These are phyloP conservation scores for Halcyon chelicuti DNA, from an alignment of 2,797 vertebrate genomes.

Conservation along the genomic window DNA sequence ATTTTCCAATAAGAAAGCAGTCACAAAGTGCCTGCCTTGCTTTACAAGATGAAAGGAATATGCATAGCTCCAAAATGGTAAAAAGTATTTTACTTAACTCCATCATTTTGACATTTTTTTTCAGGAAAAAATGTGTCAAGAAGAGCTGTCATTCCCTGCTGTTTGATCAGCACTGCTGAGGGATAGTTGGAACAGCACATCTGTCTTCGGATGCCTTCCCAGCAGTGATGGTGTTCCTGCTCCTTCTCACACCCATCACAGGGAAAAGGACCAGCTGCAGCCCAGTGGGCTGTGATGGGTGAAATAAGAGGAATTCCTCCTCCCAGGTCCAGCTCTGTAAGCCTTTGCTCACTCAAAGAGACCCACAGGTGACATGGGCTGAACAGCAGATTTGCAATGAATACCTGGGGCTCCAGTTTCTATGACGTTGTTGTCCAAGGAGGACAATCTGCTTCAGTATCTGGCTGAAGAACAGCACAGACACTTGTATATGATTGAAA, in stretches of 20 bases:
- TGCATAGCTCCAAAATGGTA: neutral
- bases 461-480: neutral
- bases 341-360: neutral
- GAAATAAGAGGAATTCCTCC: neutral
- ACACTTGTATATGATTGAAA: neutral
- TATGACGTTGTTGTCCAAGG: neutral
- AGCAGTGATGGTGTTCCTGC: neutral
- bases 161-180: neutral
- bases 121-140: neutral
- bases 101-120: neutral
- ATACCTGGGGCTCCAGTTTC: neutral
- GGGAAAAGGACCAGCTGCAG: neutral
- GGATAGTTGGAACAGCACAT: neutral
- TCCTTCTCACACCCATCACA: neutral
- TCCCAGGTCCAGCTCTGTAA: neutral
- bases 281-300: neutral
- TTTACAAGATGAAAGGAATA: neutral
- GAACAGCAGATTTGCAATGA: neutral
- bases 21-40: neutral
- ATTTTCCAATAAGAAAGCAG: neutral
- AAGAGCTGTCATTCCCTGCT: neutral
- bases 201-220: neutral
- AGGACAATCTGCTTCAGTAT: neutral
- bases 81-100: slow-evolving; percentile 16
- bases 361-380: fast-evolving